These are phyloP conservation scores for Sinocyclocheilus rhinocerous DNA, from an alignment of 2,113 vertebrate species.

Conservation along the genomic window DNA sequence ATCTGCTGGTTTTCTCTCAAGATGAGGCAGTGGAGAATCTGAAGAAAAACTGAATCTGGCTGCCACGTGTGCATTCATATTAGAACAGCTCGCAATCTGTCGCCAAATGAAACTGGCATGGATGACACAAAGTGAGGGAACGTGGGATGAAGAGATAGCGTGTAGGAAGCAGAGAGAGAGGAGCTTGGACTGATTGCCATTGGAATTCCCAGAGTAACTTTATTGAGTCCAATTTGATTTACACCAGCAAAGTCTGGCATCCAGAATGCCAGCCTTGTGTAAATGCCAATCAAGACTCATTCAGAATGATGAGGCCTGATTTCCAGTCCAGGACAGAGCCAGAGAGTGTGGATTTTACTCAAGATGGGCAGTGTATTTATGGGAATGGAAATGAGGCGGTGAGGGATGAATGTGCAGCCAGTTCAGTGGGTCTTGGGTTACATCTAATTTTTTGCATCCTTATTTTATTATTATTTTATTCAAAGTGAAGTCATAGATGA, in stretches of 20 bases:
- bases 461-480: not conserved
- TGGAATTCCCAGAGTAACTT: conserved; percentile 62
- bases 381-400: not conserved
- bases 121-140: not conserved
- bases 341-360: not conserved
- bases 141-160: not conserved
- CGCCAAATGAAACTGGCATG: conserved; percentile 43
- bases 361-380: not conserved
- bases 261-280: conserved; percentile 41
- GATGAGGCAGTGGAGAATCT: not conserved
- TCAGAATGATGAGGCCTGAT: conserved; percentile 44
- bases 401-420: not conserved
- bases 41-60: conserved; percentile 56
- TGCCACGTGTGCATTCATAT: conserved; percentile 58
- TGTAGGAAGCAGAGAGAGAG: conserved; percentile 9
- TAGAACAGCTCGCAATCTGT: conserved; percentile 50
- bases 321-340: not conserved
- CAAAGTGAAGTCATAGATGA: not conserved
- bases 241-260: conserved; percentile 61
- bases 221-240: conserved; percentile 62
- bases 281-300: conserved; percentile 56
- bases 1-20: not conserved
- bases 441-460: not conserved
- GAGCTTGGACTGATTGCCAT: not conserved
- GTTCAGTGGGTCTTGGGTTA: not conserved